Percentiles rank a stretch among this genome's conserved stretches.
phyloP scores from a whole-genome alignment of 2,113 vertebrate genomes.

The Saguinus midas region DNA sequence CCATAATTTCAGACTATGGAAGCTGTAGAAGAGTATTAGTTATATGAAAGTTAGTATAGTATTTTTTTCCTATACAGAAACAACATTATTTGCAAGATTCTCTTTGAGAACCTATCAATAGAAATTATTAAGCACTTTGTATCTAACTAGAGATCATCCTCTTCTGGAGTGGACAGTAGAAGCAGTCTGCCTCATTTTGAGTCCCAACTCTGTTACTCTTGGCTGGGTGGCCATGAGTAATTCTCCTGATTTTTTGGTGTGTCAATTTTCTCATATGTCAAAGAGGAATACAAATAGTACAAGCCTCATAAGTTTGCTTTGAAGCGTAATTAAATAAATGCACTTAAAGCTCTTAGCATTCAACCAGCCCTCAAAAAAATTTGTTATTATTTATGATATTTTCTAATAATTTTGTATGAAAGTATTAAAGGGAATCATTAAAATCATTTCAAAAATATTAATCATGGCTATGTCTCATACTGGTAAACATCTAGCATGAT shows the following conservation, averaged over 20 bases:
- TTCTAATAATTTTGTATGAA: not conserved
- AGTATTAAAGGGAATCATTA: not conserved
- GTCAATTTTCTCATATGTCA: not conserved
- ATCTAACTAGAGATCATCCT: not conserved
- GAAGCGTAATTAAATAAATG: not conserved
- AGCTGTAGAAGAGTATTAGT: not conserved
- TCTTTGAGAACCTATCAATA: not conserved
- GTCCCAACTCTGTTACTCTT: not conserved
- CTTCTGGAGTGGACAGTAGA: not conserved
- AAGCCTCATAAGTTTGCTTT: not conserved
- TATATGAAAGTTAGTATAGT: not conserved
- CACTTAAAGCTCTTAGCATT: not conserved
- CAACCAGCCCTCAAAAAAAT: not conserved
- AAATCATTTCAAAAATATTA: not conserved
- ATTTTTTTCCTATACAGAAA: not conserved
- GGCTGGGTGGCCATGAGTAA: not conserved
- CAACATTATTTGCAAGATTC: not conserved
- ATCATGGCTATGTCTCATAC: not conserved
- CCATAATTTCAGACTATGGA: not conserved
- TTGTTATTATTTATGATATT: not conserved
- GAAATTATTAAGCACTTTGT: not conserved
- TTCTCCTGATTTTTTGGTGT: not conserved
- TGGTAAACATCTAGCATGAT: not conserved
- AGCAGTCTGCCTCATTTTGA: not conserved
- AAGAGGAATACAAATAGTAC: not conserved